Base-by-base conservation (phyloP, 2,113 vertebrate species). In the Gopherus flavomarginatus region DNA sequence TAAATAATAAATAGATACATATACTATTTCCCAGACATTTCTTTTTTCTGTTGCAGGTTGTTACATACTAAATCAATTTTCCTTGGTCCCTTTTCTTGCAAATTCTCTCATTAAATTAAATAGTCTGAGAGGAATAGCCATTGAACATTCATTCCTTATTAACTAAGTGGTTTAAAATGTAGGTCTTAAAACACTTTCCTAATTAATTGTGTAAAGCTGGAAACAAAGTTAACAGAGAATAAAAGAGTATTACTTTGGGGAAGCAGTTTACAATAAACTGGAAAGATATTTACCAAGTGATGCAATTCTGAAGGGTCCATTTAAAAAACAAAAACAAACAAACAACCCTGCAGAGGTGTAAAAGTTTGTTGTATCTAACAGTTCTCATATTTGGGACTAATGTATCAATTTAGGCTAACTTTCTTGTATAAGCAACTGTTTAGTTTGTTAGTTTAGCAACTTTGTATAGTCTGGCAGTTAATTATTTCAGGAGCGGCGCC, bases 191-290 rank as follows among this genome's bases (percentile, higher is more conserved):
- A 97, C 82, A 92, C 78, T 97, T 97, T 35, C 50, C 96, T 98
- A 98, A 98, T 98, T 98, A 98, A 96, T 95, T 97, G 95, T 96
- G 91, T 98, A 98, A 98, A 98, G 96, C 97, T 96, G 96, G 95
- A 92, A 97, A 97, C 88, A 97, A 98, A 98, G 96, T 96, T 98
- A 98, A 96, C 90, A 96, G 86, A 87, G 95, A 97, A 95, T 90
- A 83, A 89, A 98, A 97, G 93, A 90, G 24, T 86, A 85, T 93
- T 97, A 88, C 93, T 95, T 97, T 81, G 91, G 96, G 85, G 92
- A 97, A 95, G 86, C 31, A 52, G 14, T 97, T 88, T 92, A 62
- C 56, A 89, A 84, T 49, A 83, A 90, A 17, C 38, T 86, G 83
- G 38, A 77, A 87, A 82, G 78, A 31, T 77, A 54, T 83, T 88